Evolutionary conservation across 2,888 invertebrate genomes (phyloP).

Genomic region (Ecliptopera silaceata): DNA sequence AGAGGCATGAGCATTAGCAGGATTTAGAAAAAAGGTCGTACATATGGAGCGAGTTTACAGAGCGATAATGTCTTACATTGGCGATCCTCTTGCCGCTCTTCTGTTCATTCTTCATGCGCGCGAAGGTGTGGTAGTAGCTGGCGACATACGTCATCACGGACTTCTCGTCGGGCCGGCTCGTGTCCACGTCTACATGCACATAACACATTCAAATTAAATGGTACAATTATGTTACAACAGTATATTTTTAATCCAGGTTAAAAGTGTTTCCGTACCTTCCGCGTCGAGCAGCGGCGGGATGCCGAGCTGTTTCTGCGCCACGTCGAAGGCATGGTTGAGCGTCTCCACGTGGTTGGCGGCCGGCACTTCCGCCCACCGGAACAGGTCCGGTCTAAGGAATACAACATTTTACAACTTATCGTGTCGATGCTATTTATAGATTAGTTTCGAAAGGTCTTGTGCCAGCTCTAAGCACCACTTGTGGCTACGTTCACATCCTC

Average conservation of each 20-base stretch:
- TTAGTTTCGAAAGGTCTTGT: no score
- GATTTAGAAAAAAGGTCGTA: no score
- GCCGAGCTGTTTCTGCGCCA: slow-evolving; percentile 95
- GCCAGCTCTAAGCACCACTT: no score
- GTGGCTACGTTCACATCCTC: no score
- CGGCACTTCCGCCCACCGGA: slow-evolving; percentile 92
- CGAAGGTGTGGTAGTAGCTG: slow-evolving; percentile 99
- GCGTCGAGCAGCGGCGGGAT: slow-evolving; percentile 97
- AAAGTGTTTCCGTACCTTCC: slow-evolving; percentile 83
- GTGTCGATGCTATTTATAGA: no score
- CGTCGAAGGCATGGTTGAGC: slow-evolving; percentile 98
- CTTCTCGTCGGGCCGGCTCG: slow-evolving; percentile 97
- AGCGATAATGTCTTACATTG: slow-evolving; percentile 86
- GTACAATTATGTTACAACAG: no score
- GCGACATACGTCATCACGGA: slow-evolving; percentile 99
- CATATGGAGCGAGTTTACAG: no score
- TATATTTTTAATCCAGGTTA: no score
- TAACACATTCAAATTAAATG: no score
- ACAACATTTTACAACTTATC: no score
- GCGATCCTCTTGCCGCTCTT: slow-evolving; percentile 98
- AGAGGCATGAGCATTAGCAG: no score
- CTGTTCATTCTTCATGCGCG: slow-evolving; percentile 99
- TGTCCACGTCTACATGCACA: slow-evolving; percentile 92
- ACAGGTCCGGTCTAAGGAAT: slow-evolving; percentile 91
- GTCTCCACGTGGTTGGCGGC: slow-evolving; percentile 95